These are phyloP conservation scores for Leucoraja ocellata DNA, from an alignment of 2,797 vertebrate genomes.

Conservation along the genomic window DNA sequence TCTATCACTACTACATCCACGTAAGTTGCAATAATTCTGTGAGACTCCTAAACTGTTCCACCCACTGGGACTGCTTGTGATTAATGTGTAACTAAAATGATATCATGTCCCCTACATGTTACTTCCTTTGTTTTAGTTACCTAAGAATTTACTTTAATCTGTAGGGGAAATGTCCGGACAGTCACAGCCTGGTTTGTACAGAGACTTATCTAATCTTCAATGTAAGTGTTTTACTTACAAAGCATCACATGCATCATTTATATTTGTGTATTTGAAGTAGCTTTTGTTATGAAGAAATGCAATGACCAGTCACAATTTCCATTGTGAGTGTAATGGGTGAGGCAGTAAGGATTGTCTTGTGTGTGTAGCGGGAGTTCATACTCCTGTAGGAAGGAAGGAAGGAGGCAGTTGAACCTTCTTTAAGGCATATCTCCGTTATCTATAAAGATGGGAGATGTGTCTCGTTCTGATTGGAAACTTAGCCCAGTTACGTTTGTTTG, in stretches of 20 bases:
- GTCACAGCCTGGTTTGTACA: neutral
- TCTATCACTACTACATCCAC: neutral
- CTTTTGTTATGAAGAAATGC: neutral
- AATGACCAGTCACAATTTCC: neutral
- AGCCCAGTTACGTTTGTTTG: neutral
- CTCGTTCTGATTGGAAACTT: constrained; percentile 18
- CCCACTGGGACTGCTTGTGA: neutral
- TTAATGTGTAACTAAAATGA: neutral
- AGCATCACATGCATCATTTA: constrained; percentile 5
- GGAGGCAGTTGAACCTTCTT: neutral
- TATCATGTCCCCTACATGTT: neutral
- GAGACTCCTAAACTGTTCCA: neutral
- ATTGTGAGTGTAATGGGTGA: neutral
- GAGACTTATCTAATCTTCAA: neutral
- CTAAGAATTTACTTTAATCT: neutral
- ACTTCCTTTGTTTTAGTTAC: neutral
- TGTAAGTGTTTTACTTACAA: constrained; percentile 14
- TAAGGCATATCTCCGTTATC: neutral
- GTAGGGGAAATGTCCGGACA: neutral
- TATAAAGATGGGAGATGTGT: neutral
- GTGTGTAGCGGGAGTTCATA: neutral
- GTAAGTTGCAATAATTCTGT: neutral
- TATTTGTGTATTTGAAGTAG: neutral
- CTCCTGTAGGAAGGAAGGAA: neutral
- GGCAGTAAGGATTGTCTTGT: neutral